Conservation (phyloP, 2,888 invertebrate genomes). For the Perizoma affinitatum region DNA sequence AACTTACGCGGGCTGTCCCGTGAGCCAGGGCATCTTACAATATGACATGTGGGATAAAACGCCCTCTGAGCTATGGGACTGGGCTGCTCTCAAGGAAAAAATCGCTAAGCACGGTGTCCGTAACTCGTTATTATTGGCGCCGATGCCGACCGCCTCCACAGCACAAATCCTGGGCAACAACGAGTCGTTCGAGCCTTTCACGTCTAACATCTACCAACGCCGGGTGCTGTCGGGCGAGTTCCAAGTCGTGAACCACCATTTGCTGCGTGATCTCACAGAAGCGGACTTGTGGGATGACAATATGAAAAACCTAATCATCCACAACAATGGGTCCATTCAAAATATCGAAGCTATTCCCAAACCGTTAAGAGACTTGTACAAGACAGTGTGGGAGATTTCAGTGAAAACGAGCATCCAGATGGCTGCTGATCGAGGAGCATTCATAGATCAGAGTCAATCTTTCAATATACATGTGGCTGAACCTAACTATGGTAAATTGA, state of each 20-base stretch:
- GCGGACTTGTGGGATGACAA: constrained; percentile 96
- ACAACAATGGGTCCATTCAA: constrained; percentile 96
- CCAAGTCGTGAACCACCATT: constrained; percentile 97
- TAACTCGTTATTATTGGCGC: constrained; percentile 96
- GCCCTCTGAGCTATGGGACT: constrained; percentile 95
- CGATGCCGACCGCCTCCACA: constrained; percentile 99
- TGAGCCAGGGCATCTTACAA: constrained; percentile 97
- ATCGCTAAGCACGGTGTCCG: constrained; percentile 95
- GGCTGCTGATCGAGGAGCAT: constrained; percentile 99
- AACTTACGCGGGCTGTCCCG: constrained; percentile 95
- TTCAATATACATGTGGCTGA: constrained; percentile 98
- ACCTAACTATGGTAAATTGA: constrained; percentile 96
- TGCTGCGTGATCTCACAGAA: constrained; percentile 96
- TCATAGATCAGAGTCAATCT: constrained; percentile 99
- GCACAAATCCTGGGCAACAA: constrained; percentile 99
- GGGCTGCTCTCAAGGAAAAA: constrained; percentile 91
- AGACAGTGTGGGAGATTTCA: constrained; percentile 98
- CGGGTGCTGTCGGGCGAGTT: constrained; percentile 98
- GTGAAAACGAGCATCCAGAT: constrained; percentile 96
- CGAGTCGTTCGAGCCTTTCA: constrained; percentile 99
- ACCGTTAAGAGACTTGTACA: constrained; percentile 93
- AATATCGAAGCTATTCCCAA: constrained; percentile 93
- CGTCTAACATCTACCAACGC: constrained; percentile 97
- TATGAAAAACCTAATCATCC: constrained; percentile 97
- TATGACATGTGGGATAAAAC: constrained; percentile 98